Evolutionary conservation across 2,113 vertebrate species (phyloP).

Genomic region (Sturnus vulgaris): DNA sequence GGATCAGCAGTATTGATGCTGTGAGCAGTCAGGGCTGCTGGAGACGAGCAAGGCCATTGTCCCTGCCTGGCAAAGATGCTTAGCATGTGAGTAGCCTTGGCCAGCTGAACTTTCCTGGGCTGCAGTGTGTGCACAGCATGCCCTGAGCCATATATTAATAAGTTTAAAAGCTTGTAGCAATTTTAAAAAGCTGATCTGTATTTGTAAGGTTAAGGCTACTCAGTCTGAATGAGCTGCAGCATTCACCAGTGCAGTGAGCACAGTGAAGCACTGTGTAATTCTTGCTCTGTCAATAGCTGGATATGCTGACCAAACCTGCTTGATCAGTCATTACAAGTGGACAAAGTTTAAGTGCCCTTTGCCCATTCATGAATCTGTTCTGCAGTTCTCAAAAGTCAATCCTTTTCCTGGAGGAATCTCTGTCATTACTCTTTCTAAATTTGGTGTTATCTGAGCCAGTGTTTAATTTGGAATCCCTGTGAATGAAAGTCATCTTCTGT

Average conservation of each 20-base stretch:
- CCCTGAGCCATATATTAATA: neutral
- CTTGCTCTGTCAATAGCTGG: neutral
- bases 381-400: neutral
- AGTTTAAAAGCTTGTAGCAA: neutral
- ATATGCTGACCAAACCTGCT: neutral
- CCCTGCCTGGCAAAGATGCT: neutral
- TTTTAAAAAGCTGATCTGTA: neutral
- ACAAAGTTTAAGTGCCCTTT: neutral
- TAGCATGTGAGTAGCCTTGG: neutral
- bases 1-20: neutral
- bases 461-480: neutral
- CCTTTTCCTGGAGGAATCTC: neutral
- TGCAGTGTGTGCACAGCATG: neutral
- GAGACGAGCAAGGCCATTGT: neutral
- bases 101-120: neutral
- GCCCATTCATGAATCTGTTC: neutral
- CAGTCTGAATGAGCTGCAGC: neutral
- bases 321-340: neutral
- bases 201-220: neutral
- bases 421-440: fast-evolving
- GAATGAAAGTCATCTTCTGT: neutral
- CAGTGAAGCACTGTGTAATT: neutral
- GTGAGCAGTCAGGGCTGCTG: neutral
- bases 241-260: neutral
- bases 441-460: neutral